Conservation (phyloP, 2,113 vertebrate species). For the Gadus chalcogrammus region DNA sequence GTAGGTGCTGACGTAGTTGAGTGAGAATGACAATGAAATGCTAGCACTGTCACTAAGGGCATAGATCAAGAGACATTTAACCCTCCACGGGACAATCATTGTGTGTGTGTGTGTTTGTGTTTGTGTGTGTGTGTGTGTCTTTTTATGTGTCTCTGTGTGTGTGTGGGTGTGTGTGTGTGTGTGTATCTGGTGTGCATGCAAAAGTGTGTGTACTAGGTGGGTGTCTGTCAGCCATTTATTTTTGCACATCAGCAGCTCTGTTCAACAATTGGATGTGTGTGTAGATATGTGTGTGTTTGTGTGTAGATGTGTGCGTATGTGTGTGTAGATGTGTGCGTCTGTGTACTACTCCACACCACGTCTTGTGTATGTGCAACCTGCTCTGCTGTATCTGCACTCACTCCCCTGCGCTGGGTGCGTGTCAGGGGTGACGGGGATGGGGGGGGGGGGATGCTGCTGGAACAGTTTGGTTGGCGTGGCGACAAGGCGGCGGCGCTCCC, state of each 20-base stretch:
- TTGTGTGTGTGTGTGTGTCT: conserved; percentile 28
- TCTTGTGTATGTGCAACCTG: background rate
- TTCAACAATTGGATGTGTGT: conserved; percentile 9
- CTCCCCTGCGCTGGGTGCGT: conserved; percentile 2
- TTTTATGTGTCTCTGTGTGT: conserved; percentile 24
- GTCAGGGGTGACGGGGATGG: conserved; percentile 53
- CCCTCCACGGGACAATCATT: conserved; percentile 44
- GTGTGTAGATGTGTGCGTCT: conserved; percentile 23
- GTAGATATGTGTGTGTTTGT: background rate
- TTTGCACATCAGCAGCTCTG: too few relatives aligned
- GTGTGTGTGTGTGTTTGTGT: background rate
- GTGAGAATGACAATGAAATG: conserved; percentile 42
- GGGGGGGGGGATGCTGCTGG: conserved; percentile 17
- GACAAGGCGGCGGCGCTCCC: conserved; percentile 60
- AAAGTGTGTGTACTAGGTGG: conserved; percentile 23
- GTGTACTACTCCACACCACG: too few relatives aligned
- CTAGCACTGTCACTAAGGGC: conserved; percentile 36
- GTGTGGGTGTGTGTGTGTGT: conserved; percentile 10
- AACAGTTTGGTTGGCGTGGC: conserved; percentile 56
- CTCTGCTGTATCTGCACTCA: conserved; percentile 40
- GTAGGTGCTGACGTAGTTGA: conserved; percentile 44
- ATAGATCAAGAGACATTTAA: conserved; percentile 53
- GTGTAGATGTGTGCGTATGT: conserved; percentile 11
- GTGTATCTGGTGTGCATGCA: conserved; percentile 18
- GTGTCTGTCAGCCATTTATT: conserved; percentile 7